These are phyloP conservation scores for Bucco capensis DNA, from an alignment of 2,113 vertebrate genomes.

Conservation along the genomic window DNA sequence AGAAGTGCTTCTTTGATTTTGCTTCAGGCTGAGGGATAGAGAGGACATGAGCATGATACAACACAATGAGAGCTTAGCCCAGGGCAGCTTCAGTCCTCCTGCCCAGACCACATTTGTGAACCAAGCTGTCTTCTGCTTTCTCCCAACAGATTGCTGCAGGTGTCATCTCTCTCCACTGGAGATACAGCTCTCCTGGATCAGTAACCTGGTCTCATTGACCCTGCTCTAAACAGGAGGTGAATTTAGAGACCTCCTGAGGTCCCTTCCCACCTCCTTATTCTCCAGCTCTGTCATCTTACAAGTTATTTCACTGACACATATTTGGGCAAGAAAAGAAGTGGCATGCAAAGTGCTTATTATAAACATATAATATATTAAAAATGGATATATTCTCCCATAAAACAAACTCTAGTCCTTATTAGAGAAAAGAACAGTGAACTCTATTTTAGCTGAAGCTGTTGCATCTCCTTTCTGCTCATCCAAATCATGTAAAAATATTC, in stretches of 20 bases:
- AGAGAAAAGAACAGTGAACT: background rate
- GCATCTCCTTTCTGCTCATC: background rate
- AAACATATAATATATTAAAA: background rate
- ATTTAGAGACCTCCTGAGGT: background rate
- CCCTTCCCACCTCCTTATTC: background rate
- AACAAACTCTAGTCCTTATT: background rate
- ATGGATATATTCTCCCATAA: background rate
- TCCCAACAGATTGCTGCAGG: background rate
- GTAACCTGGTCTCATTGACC: background rate
- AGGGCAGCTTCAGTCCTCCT: background rate
- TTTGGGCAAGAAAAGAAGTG: background rate
- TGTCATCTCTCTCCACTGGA: background rate
- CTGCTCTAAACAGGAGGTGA: background rate
- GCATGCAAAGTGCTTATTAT: background rate
- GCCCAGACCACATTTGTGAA: background rate
- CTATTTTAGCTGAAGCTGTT: background rate
- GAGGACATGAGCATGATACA: background rate
- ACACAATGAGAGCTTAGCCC: background rate
- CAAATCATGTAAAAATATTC: constrained; percentile 8
- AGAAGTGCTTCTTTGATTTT: background rate
- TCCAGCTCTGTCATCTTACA: background rate
- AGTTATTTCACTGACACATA: background rate
- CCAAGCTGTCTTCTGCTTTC: background rate
- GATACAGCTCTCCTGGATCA: background rate
- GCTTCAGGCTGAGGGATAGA: background rate